Evolutionary conservation across 1,140 invertebrate genomes (phyloP).

Genomic region (Plodia interpunctella): DNA sequence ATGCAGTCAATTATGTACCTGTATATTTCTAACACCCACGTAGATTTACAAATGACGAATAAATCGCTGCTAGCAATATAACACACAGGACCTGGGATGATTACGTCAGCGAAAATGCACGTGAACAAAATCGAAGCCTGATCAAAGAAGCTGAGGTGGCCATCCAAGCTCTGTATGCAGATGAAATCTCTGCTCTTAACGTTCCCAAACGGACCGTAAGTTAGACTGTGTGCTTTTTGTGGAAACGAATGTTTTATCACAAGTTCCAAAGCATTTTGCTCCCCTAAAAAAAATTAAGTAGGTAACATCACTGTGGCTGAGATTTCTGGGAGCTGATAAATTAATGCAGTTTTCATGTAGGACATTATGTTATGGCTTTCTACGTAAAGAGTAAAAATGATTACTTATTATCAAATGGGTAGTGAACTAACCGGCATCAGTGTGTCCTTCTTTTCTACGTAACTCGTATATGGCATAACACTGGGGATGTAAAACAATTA

Average conservation of each 20-base stretch:
- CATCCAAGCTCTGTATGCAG: slow-evolving; percentile 92
- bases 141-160: slow-evolving; percentile 90
- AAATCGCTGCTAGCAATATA: slow-evolving; percentile 88
- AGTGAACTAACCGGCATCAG: slow-evolving; percentile 45
- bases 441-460: slow-evolving; percentile 45
- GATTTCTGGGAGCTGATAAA: no score
- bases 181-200: slow-evolving; percentile 88
- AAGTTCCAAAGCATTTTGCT: slow-evolving; percentile 78
- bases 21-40: slow-evolving; percentile 87
- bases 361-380: no score
- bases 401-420: no score
- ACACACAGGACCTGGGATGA: slow-evolving; percentile 87
- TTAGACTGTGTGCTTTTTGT: slow-evolving; percentile 81
- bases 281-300: slow-evolving; percentile 75
- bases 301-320: no score
- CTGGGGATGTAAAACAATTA: slow-evolving; percentile 57
- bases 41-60: slow-evolving; percentile 86
- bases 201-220: slow-evolving; percentile 89
- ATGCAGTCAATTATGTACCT: slow-evolving; percentile 78
- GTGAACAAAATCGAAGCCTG: slow-evolving; percentile 90
- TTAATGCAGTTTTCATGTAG: no score
- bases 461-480: slow-evolving; percentile 53
- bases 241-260: slow-evolving; percentile 83
- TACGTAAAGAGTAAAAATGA: no score
- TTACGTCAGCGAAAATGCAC: slow-evolving; percentile 83